Conservation (phyloP, 2,113 vertebrate species). For the Cinclus mexicanus region DNA sequence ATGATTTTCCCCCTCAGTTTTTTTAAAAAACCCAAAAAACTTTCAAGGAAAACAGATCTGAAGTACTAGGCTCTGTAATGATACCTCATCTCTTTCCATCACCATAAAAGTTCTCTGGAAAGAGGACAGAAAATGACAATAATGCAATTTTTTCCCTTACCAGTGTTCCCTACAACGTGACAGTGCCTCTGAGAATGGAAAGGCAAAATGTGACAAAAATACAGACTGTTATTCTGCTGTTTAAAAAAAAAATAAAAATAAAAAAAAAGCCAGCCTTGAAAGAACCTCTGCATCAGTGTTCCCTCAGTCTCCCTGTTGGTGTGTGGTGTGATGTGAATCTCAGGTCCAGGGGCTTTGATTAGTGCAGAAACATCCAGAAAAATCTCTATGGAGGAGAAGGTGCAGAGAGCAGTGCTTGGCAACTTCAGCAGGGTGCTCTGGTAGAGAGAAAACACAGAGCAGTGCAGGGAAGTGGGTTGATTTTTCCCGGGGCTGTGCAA, state of each 20-base stretch:
- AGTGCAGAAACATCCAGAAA: background rate
- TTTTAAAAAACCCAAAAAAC: background rate
- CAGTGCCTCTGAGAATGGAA: background rate
- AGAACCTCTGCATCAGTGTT: background rate
- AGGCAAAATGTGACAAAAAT: constrained; percentile 11
- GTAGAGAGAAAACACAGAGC: background rate
- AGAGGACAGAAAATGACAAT: background rate
- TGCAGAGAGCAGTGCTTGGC: background rate
- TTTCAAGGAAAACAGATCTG: background rate
- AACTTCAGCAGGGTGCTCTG: background rate
- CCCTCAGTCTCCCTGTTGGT: background rate
- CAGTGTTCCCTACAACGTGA: background rate
- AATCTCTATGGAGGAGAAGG: background rate
- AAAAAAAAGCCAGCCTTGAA: background rate
- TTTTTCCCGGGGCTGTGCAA: background rate
- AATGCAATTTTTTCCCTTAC: background rate
- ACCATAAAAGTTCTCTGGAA: background rate
- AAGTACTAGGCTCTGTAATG: background rate
- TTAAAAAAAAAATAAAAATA: background rate
- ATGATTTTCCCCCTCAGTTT: background rate
- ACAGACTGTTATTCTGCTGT: background rate
- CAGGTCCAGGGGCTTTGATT: background rate
- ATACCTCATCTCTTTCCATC: background rate
- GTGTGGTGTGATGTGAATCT: background rate
- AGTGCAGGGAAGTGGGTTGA: background rate